phyloP scores from a whole-genome alignment of 2,113 vertebrate genomes.

The Struthidea cinerea region DNA sequence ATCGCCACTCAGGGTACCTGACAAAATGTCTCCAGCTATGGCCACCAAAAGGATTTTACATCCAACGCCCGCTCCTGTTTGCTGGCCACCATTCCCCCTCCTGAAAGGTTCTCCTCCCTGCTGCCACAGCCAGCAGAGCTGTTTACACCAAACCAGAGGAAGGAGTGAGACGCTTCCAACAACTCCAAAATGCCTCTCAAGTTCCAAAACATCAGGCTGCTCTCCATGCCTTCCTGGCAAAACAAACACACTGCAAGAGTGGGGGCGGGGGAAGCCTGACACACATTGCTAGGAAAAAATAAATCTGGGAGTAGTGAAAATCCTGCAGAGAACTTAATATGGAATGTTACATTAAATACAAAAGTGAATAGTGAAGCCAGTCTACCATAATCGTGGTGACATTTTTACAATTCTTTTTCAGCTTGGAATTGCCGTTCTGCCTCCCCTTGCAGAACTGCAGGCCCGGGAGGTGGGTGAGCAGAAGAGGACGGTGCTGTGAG shows the following conservation, averaged over 20 bases:
- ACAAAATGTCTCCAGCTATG: neutral
- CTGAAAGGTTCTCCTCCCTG: slow-evolving; percentile 6
- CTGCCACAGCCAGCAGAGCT: slow-evolving; percentile 22
- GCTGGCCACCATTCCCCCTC: neutral
- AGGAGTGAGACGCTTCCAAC: slow-evolving; percentile 17
- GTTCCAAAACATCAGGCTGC: slow-evolving; percentile 21
- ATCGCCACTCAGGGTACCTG: neutral
- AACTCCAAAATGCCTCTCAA: slow-evolving; percentile 4
- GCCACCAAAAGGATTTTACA: neutral
- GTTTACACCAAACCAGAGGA: slow-evolving; percentile 32
- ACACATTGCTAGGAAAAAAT: neutral
- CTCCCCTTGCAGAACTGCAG: neutral
- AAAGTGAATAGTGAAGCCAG: neutral
- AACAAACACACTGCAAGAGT: neutral
- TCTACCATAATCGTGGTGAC: neutral
- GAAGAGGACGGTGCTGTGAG: neutral
- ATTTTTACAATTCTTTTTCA: neutral
- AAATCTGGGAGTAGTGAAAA: neutral
- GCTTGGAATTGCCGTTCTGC: neutral
- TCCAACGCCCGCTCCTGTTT: fast-evolving
- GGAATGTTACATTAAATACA: neutral
- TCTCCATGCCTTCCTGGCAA: slow-evolving; percentile 7
- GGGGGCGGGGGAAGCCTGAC: neutral
- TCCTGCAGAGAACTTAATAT: neutral
- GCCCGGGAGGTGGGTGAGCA: neutral